Conservation (phyloP, 2,888 invertebrate species). For the Plemyria rubiginata region DNA sequence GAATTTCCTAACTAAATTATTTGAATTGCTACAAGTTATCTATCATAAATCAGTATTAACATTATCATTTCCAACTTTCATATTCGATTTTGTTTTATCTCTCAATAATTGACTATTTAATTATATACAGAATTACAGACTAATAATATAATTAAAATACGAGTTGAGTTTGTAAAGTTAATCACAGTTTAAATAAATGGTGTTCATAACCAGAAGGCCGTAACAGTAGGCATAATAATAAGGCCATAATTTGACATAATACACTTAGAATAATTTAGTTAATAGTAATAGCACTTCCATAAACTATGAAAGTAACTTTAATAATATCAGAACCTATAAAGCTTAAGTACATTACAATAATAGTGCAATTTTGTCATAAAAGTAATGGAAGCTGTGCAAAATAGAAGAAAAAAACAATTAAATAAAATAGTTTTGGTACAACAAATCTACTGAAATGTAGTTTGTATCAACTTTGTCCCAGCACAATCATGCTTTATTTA, state of each 20-base stretch:
- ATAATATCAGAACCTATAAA: constrained; percentile 63
- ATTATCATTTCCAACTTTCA: constrained; percentile 43
- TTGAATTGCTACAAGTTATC: constrained; percentile 45
- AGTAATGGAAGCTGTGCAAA: constrained; percentile 35
- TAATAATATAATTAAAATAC: constrained; percentile 56
- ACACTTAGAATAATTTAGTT: constrained; percentile 59
- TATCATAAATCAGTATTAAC: constrained; percentile 41
- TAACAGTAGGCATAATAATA: constrained; percentile 62
- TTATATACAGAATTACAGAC: constrained; percentile 62
- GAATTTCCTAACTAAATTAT: constrained; percentile 38
- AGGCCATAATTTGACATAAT: constrained; percentile 60
- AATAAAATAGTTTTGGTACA: constrained; percentile 20
- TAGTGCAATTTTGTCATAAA: constrained; percentile 46
- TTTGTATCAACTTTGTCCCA: constrained; percentile 28
- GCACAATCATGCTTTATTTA: constrained; percentile 29
- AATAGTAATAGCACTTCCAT: constrained; percentile 40
- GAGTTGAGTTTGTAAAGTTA: constrained; percentile 77
- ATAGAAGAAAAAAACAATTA: constrained; percentile 22
- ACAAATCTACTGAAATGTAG: constrained; percentile 21
- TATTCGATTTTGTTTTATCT: constrained; percentile 58
- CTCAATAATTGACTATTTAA: constrained; percentile 62
- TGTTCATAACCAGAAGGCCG: constrained; percentile 71
- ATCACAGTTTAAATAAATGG: constrained; percentile 79
- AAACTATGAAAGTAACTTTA: constrained; percentile 51
- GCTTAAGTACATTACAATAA: constrained; percentile 69